These are phyloP conservation scores for Leucosticte australis DNA, from an alignment of 2,113 vertebrate genomes.

Conservation along the genomic window DNA sequence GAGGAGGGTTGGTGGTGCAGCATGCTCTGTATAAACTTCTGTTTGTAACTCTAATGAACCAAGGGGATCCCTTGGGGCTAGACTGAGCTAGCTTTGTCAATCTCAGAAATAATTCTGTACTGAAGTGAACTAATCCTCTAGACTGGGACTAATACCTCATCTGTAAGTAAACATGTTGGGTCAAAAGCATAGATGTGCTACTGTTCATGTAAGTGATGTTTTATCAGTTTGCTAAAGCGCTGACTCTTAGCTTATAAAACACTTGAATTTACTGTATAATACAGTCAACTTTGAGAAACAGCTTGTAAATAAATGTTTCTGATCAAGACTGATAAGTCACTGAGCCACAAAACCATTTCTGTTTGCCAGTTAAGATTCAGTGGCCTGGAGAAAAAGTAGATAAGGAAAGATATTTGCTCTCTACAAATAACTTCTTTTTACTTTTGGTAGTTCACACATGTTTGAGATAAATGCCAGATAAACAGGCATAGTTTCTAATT, in stretches of 20 bases:
- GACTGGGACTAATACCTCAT: background rate
- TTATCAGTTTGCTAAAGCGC: slow-evolving; percentile 58
- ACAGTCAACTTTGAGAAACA: background rate
- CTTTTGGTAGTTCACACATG: background rate
- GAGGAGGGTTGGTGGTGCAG: background rate
- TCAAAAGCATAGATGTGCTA: slow-evolving; percentile 14
- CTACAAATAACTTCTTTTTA: slow-evolving; percentile 23
- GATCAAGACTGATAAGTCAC: slow-evolving; percentile 33
- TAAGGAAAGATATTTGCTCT: slow-evolving; percentile 44
- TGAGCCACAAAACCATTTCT: slow-evolving; percentile 35
- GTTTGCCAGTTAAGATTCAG: slow-evolving; percentile 41
- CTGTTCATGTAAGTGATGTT: slow-evolving; percentile 6
- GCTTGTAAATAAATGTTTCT: slow-evolving; percentile 48
- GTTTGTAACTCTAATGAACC: background rate
- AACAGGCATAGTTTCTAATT: background rate
- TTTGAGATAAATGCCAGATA: slow-evolving; percentile 19
- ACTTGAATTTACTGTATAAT: background rate
- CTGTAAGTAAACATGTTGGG: slow-evolving; percentile 4
- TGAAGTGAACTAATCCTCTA: background rate
- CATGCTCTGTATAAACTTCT: background rate
- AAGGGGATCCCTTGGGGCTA: background rate
- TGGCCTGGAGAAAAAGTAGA: slow-evolving; percentile 18
- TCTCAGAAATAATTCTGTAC: background rate
- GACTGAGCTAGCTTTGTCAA: background rate
- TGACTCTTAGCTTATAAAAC: slow-evolving; percentile 40